phyloP scores from a whole-genome alignment of 2,888 invertebrate genomes.

The Pollenia griseotomentosa region DNA sequence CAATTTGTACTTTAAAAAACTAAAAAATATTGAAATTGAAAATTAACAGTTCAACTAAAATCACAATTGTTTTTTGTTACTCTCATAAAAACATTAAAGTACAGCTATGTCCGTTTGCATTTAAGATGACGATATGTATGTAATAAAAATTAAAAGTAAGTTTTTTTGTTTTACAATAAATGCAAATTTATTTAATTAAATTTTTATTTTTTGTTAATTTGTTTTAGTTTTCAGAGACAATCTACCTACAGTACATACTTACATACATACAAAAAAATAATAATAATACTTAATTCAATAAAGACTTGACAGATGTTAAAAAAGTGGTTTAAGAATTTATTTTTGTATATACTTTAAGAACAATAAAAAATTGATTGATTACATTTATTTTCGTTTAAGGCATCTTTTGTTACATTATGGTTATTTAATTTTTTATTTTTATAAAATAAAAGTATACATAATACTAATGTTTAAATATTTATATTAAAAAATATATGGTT shows the following conservation, averaged over 20 bases:
- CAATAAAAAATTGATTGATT: conserved; percentile 55
- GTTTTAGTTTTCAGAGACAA: conserved; percentile 59
- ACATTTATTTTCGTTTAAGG: conserved; percentile 63
- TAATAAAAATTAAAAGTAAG: background rate
- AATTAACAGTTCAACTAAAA: no score
- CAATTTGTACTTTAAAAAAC: no score
- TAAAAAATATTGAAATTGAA: no score
- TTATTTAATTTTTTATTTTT: conserved; percentile 29
- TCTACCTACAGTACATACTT: conserved; percentile 65
- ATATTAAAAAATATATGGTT: conserved; percentile 37
- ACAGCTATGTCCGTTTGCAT: no score
- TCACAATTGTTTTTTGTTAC: no score
- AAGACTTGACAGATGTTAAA: conserved; percentile 49
- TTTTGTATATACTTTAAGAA: conserved; percentile 58
- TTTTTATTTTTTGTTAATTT: conserved; percentile 37
- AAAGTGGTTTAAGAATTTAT: conserved; percentile 6
- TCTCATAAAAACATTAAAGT: no score
- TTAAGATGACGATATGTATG: background rate
- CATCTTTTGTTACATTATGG: conserved; percentile 47
- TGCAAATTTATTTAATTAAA: conserved; percentile 40
- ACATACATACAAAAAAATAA: conserved; percentile 54
- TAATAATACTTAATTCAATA: conserved; percentile 72
- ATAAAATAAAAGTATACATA: conserved; percentile 32
- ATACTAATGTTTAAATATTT: conserved; percentile 53
- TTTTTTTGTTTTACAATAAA: conserved; percentile 35